Percentiles rank a stretch among this genome's conserved stretches.
Conservation (phyloP, 2,797 vertebrate genomes). For the Paedocypris micromegethes region DNA sequence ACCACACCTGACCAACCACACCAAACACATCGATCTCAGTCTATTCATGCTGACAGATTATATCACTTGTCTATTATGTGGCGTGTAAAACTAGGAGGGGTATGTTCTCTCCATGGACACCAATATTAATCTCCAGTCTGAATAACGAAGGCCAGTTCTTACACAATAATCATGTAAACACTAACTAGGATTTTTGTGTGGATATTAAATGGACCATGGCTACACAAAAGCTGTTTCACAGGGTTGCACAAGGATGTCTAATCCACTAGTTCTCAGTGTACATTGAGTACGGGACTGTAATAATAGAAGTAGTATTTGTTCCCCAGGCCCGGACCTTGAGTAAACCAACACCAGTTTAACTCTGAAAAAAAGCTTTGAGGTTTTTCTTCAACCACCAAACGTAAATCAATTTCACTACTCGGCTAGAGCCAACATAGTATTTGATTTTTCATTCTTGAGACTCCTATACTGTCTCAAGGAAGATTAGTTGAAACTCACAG, state of each 20-base stretch:
- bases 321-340: slow-evolving; percentile 38
- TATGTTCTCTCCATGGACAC: slow-evolving; percentile 16
- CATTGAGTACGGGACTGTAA: slow-evolving; percentile 7
- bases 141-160: slow-evolving; percentile 11
- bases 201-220: slow-evolving; percentile 1
- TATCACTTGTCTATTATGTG: background rate
- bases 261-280: background rate
- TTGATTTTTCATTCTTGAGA: no score
- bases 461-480: no score
- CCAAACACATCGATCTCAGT: slow-evolving; percentile 1
- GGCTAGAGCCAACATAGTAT: no score
- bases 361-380: background rate
- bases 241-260: no score
- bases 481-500: no score
- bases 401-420: slow-evolving; percentile 1
- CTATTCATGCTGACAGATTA: slow-evolving; percentile 16
- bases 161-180: slow-evolving; percentile 10
- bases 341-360: slow-evolving; percentile 60
- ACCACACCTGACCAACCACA: slow-evolving; percentile 4
- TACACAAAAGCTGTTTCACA: background rate
- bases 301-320: slow-evolving; percentile 25
- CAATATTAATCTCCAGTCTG: slow-evolving; percentile 11
- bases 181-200: slow-evolving; percentile 14
- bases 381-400: background rate
- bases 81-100: slow-evolving; percentile 17